phyloP scores from a whole-genome alignment of 2,113 vertebrate species.

The Elephantulus edwardii region DNA sequence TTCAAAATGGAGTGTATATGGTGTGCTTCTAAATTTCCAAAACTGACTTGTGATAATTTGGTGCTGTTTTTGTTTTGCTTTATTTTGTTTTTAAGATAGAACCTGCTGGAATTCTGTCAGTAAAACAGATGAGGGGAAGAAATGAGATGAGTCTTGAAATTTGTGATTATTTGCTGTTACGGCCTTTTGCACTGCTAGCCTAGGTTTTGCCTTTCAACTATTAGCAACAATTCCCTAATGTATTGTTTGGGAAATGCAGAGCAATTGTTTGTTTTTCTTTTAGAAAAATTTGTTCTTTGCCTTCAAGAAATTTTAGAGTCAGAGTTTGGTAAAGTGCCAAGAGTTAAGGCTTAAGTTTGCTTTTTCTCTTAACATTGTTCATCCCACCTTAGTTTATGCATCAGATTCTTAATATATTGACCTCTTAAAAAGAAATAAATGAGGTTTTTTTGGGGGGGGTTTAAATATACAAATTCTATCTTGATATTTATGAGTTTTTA shows the following conservation, averaged over 20 bases:
- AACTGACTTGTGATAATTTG: neutral
- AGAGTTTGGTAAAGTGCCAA: neutral
- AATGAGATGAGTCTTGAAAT: slow-evolving; percentile 15
- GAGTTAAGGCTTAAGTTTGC: neutral
- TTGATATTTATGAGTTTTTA: too few relatives aligned
- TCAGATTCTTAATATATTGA: slow-evolving; percentile 44
- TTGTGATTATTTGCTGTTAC: neutral
- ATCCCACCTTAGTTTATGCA: neutral
- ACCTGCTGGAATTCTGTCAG: neutral
- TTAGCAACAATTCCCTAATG: neutral
- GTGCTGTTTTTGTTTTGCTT: neutral
- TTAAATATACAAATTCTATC: too few relatives aligned
- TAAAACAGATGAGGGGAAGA: neutral
- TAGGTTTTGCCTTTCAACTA: neutral
- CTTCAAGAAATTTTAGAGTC: neutral
- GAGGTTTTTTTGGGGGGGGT: too few relatives aligned
- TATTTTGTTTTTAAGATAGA: slow-evolving; percentile 30
- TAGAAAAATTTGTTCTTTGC: neutral
- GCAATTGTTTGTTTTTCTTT: neutral
- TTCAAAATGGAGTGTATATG: neutral
- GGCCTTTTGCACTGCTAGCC: neutral
- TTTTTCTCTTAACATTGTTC: neutral
- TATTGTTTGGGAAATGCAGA: neutral
- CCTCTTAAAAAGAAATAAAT: neutral
- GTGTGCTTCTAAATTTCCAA: neutral